Conservation (phyloP, 2,888 invertebrate species). For the Abrostola triplasia region DNA sequence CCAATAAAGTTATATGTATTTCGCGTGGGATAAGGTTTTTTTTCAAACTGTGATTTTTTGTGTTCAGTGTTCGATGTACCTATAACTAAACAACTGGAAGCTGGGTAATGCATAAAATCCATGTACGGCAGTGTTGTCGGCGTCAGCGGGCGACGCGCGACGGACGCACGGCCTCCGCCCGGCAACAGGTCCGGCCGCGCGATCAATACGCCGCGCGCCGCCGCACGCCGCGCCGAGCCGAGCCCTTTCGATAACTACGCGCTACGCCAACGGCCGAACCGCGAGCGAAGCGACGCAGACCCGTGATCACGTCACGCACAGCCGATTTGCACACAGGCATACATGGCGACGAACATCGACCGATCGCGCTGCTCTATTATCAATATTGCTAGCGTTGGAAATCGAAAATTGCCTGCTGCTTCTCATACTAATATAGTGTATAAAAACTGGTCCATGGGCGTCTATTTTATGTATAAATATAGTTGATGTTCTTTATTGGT, state of each 20-base stretch:
- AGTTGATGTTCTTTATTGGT: too few relatives aligned
- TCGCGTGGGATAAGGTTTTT: too few relatives aligned
- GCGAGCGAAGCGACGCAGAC: constrained; percentile 49
- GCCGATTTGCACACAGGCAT: constrained; percentile 53
- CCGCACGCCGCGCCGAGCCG: constrained; percentile 74
- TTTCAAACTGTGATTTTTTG: not conserved
- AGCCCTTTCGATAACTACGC: constrained; percentile 70
- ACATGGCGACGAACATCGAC: constrained; percentile 44
- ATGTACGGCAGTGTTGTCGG: constrained; percentile 60
- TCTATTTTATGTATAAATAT: too few relatives aligned
- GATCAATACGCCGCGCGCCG: constrained; percentile 83
- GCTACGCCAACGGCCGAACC: constrained; percentile 55
- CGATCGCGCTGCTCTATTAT: constrained; percentile 27
- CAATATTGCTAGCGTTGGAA: constrained; percentile 15
- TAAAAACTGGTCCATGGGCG: not conserved
- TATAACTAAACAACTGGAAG: constrained; percentile 15
- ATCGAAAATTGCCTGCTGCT: constrained; percentile 5
- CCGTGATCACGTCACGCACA: constrained; percentile 56
- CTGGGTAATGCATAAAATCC: constrained; percentile 67
- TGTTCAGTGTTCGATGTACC: not conserved
- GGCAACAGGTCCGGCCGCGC: constrained; percentile 84
- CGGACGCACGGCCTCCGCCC: constrained; percentile 71
- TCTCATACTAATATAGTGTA: not conserved
- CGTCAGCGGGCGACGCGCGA: constrained; percentile 45
- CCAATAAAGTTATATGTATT: not conserved